Evolutionary conservation across 1,140 invertebrate species (phyloP), one percentile per base, ranked within the genome.

Genomic region (Xylocopa sonorina): DNA sequence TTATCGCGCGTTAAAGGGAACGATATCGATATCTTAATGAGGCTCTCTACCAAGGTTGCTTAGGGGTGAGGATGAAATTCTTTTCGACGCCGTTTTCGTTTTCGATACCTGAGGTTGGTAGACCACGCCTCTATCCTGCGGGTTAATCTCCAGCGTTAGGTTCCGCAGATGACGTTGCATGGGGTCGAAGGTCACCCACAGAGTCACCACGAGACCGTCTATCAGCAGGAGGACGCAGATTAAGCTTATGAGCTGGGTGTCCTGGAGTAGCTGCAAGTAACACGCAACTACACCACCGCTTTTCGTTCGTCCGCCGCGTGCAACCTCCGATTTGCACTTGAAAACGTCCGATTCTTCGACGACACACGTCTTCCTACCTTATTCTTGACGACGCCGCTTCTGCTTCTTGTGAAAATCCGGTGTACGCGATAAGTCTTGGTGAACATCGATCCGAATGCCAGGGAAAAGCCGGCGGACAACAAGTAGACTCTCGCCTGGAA

Each of bases 401-500:
- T 93, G 90, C 95, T 95, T 66, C 95, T 93, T 10, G 95, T 96
- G 90, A 98, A 98, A 89, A 98, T 97, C 80, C 96, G 94, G 92
- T 98, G 97, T 48, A 98, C 97, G 69, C 97, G 92, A 90, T 97
- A 98, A 0, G 97, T 98, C 92, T 98, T 98, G 1, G 97, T 96
- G 90, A 98, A 97, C 96, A 98, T 97, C 10, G 97, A 97, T 32
- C 97, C 97, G 88, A 98, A 98, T 32, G 97, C 96, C 62, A 98
- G 89, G 0, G 97, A 97, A 90, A 97, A 98, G 38, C 97, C 97
- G 48, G 96, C 96, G 16, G 97, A 97, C n/a, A 98, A 92, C 41
- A 98, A 93, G 92, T 97, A 97, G 38, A 97, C 97, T 88, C 97
- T 94, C 50, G 96, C 95, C 97, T 98, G 92, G 24, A 78, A 73